Evolutionary conservation across 2,888 invertebrate species (phyloP), one percentile per base, ranked within the genome.

Genomic region (Heliothis peltigera): DNA sequence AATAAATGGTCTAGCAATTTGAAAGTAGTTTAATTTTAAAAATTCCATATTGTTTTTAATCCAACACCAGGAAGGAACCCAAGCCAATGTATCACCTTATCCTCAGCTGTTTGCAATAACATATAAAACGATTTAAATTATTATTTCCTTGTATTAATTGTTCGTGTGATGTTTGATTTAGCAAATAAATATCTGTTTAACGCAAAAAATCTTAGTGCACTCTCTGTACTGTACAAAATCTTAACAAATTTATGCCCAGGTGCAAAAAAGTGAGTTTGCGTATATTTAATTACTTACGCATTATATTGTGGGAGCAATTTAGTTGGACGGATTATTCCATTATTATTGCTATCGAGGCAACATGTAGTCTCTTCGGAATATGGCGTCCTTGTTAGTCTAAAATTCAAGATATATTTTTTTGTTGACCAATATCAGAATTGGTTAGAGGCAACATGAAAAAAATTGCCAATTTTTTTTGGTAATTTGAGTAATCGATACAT

Each of bases 21-120:
- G 35, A 39, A 32, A 44, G 39, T 48, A 42, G 32, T 19, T 25
- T 10, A 17, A 39, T 43, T 1, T n/a, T 62, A 2, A 19, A 47
- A 28, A 28, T 17, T 44, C 22, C 35, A 8, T 25, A 18, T 18
- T 66, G 35, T 22, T n/a, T n/a, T n/a, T n/a, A 62, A 63, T 5
- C 60, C 32, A 46, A 6, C 17, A 54, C 44, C 17, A 7, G 17
- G 8, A 49, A 65, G 49, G 21, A 32, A 68, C 21, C 58, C 8
- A 75, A 59, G 10, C 55, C 44, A 61, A 65, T 62, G 66, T 70
- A 70, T 74, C 80, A 63, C 61, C 74, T 63, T 76, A 74, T 48
- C 42, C 59, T 55, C 6, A 65, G 66, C 70, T 74, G 75, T 57
- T 79, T 80, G 83, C 75, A 80, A 75, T 70, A 71, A 76, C 70